Base-by-base conservation (phyloP, 53 echinoderm and acorn worm genomes). In the Apostichopus leukothele region DNA sequence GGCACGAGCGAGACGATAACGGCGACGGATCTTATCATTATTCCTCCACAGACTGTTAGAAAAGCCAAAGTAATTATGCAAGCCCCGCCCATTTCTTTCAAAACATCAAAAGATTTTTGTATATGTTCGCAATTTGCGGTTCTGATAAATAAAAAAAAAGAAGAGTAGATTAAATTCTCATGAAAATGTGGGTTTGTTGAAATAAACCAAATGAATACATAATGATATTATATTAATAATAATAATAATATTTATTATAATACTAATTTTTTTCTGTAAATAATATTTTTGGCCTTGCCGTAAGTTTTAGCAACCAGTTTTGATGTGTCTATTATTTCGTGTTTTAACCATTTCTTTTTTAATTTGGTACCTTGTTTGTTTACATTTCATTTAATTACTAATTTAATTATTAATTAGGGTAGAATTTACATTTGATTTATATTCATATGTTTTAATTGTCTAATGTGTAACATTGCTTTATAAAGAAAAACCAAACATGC, bases 81-180 rank as follows among this genome's bases (percentile, higher is more conserved):
- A 85, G 66, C 27, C 85, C 85, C 85, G 85, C 85, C 85, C 85
- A 85, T 85, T 85, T 85, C 85, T 85, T 85, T 85, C 85, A 85
- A 76, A 71, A 63, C 63, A 11, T 13, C 20, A 16, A 71, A 19
- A 76, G 52, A 51, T 76, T 76, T 76, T 76, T 76, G 77, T 76
- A 76, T 76, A 76, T 76, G 52, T 76, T 76, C 26, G 77, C 39
- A 76, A 71, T 13, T 71, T 71, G 71, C 71, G 71, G 71, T 71
- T 71, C 16, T 71, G 18, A 16, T 3, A 71, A 71, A 18, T n/a
- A 71, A 18, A 71, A 19, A 3, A 19, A n/a, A n/a, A 63, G 6
- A 9, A 63, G 8, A 13, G 63, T 63, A 63, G 63, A 63, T 13
- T 11, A 13, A 63, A 16, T 16, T 71, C 71, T n/a, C 71, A 71